Base-by-base conservation (phyloP, 2,797 vertebrate species). In the Pseudochromis fuscus region DNA sequence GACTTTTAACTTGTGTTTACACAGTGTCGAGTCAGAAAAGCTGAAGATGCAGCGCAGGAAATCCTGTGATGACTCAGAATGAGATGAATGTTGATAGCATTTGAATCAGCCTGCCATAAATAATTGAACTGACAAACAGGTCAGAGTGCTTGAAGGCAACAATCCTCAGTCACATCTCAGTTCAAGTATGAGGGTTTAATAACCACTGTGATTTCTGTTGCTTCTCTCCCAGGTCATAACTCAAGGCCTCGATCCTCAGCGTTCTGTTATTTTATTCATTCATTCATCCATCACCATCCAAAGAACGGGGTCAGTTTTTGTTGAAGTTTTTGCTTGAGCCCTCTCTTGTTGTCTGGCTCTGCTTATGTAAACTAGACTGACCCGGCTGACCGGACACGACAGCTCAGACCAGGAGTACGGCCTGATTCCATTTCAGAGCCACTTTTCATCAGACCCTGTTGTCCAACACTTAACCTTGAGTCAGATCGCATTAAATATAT, bases 121-220 rank as follows among this genome's bases (percentile, higher is more conserved):
- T 89, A 91, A 91, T 77, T 75, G 68, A 86, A 87, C 57, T 73
- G 82, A 84, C 82, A 87, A 89, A 87, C 79, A 67, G 86, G 87
- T 86, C 79, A 74, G 66, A 70, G 60, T 37, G 66, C 83, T 81
- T 40, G n/a, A 86, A 81, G 75, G 77, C 76, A 87, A 74, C 81
- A 72, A 62, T 67, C 55, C 82, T 79, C 81, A 82, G 61, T 84
- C 77, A 82, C 75, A 61, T 78, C 60, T 66, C 73, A 78, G 51
- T 72, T 86, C 59, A 80, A 78, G 59, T 75, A 58, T 24, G 38
- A 79, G 59, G 51, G 4, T 85, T 84, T 73, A 70, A 77, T 63
- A 75, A 75, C 51, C 56, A 21, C 48, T 27, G 21, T 42, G 57
- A 61, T 74, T 72, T 68, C 46, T 76, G 19, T 50, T 50, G 24